Evolutionary conservation across 2,113 vertebrate genomes (phyloP).

Genomic region (Lathamus discolor): DNA sequence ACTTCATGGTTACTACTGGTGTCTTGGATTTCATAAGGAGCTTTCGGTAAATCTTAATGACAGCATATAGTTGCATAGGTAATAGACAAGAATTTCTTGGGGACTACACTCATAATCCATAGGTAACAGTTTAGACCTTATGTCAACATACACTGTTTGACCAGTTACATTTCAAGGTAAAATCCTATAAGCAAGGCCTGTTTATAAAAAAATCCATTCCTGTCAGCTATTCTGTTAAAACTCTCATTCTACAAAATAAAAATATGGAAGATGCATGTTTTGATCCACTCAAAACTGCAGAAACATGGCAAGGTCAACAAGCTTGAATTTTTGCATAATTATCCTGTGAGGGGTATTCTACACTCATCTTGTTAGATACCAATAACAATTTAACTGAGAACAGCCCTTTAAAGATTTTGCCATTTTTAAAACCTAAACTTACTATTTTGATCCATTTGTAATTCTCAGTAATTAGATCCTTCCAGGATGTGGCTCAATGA

Average conservation of each 20-base stretch:
- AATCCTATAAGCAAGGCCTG: not conserved
- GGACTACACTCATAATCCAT: not conserved
- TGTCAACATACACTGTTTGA: not conserved
- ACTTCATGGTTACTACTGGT: not conserved
- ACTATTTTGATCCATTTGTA: not conserved
- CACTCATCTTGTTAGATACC: not conserved
- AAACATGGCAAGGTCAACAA: not conserved
- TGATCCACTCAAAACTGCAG: not conserved
- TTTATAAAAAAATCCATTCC: not conserved
- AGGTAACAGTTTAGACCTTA: not conserved
- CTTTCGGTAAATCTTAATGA: not conserved
- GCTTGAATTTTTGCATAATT: not conserved
- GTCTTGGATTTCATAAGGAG: not conserved
- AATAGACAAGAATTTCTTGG: not conserved
- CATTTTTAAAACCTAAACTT: not conserved
- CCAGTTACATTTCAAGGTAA: not conserved
- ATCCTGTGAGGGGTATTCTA: not conserved
- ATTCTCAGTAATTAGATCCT: not conserved
- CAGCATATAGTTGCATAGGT: not conserved
- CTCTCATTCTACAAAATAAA: not conserved
- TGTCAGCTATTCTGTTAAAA: not conserved
- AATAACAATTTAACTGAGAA: not conserved
- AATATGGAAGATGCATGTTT: not conserved
- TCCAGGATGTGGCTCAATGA: not conserved
- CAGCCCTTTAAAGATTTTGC: not conserved